Evolutionary conservation across 2,888 invertebrate species (phyloP).

Genomic region (Hecatera dysodea): DNA sequence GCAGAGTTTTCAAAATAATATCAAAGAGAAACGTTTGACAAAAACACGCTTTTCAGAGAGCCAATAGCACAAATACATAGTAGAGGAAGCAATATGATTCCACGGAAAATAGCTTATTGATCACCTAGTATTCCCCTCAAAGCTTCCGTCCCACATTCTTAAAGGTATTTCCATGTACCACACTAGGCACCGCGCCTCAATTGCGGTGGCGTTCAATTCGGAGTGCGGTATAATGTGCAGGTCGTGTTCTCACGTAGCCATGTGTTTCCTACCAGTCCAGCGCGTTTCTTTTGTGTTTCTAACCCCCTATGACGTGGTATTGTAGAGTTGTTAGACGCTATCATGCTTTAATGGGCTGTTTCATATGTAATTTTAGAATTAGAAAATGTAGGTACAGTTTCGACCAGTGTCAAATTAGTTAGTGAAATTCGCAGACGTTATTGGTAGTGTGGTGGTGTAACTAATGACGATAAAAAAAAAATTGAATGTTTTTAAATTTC

Average conservation of each 20-base stretch:
- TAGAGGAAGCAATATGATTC: slow-evolving; percentile 4
- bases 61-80: not conserved
- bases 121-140: slow-evolving; percentile 37
- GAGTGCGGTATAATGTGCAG: slow-evolving; percentile 52
- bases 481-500: too few species aligned
- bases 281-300: slow-evolving; percentile 57
- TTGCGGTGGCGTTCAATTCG: slow-evolving; percentile 48
- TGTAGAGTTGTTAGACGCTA: slow-evolving; percentile 8
- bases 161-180: slow-evolving; percentile 58
- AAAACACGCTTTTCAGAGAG: not conserved
- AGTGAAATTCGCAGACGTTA: too few species aligned
- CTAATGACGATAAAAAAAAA: too few species aligned
- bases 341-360: not conserved
- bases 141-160: slow-evolving; percentile 54
- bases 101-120: slow-evolving; percentile 35
- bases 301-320: slow-evolving; percentile 11
- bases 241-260: slow-evolving; percentile 63
- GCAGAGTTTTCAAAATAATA: not conserved
- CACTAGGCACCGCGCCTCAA: slow-evolving; percentile 44
- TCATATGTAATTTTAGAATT: not conserved
- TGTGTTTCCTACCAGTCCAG: slow-evolving; percentile 52
- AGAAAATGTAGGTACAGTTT: too few species aligned
- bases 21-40: not conserved
- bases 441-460: too few species aligned
- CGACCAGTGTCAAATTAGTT: too few species aligned